Percentiles rank a stretch among this genome's conserved stretches.
These are phyloP conservation scores for Acipenser ruthenus DNA, from an alignment of 2,797 vertebrate species.

Conservation along the genomic window DNA sequence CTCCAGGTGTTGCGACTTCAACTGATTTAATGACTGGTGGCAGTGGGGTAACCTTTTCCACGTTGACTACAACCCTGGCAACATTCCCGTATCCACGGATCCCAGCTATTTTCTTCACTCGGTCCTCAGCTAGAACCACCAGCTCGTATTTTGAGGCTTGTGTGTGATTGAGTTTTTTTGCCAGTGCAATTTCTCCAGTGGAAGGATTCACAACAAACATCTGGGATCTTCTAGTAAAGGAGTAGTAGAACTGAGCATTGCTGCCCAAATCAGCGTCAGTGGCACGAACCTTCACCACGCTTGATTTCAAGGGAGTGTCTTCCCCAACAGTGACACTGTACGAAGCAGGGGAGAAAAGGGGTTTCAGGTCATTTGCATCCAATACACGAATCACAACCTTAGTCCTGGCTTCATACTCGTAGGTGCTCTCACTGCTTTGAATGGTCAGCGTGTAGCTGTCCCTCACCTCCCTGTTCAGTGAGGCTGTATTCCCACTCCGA, in stretches of 20 bases:
- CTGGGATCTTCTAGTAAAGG: constrained; percentile 68
- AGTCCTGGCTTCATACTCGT: constrained; percentile 62
- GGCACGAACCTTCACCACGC: constrained; percentile 76
- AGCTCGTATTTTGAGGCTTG: constrained; percentile 68
- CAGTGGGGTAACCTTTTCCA: constrained; percentile 60
- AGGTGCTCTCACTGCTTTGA: constrained; percentile 71
- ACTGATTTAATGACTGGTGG: constrained; percentile 56
- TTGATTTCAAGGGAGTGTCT: constrained; percentile 66
- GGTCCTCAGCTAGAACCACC: constrained; percentile 84
- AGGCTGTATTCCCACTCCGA: constrained; percentile 71
- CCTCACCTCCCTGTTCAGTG: constrained; percentile 84
- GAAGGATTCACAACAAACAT: constrained; percentile 80
- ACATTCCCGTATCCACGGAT: constrained; percentile 79
- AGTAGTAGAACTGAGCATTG: constrained; percentile 86
- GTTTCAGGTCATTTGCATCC: constrained; percentile 90
- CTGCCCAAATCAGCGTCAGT: constrained; percentile 87
- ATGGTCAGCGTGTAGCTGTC: constrained; percentile 79
- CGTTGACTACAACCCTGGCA: constrained; percentile 64
- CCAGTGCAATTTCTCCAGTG: constrained; percentile 71
- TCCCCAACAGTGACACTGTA: constrained; percentile 78
- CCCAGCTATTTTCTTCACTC: constrained; percentile 79
- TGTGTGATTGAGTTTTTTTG: constrained; percentile 70
- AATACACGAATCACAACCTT: constrained; percentile 80
- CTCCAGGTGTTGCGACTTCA: constrained; percentile 33
- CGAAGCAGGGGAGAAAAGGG: constrained; percentile 89